A percentile compares a stretch with the other conserved stretches of the same genome.
These are phyloP conservation scores for Eumerus sabulonum DNA, from an alignment of 2,888 invertebrate species.

Conservation along the genomic window DNA sequence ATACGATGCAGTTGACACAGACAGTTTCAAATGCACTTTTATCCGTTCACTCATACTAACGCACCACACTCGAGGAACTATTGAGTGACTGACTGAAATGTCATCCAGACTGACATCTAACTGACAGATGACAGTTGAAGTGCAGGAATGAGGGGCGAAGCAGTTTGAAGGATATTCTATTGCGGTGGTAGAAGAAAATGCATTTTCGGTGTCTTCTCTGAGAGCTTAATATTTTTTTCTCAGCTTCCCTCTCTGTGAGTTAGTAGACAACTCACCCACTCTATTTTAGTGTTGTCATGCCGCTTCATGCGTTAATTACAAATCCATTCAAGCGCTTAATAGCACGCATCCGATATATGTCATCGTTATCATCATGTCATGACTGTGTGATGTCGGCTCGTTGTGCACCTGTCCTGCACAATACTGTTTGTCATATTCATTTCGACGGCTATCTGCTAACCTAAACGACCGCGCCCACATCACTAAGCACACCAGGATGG, in stretches of 20 bases:
- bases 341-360: conserved; percentile 62
- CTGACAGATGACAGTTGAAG: conserved; percentile 57
- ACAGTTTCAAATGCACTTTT: conserved; percentile 65
- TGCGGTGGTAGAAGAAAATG: conserved; percentile 23
- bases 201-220: too few species aligned
- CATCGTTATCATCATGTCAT: conserved; percentile 64
- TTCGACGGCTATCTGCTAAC: conserved; percentile 29
- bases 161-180: conserved; percentile 61
- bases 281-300: conserved; percentile 20
- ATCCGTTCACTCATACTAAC: conserved; percentile 27
- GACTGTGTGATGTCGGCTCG: conserved; percentile 44
- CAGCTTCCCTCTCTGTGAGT: conserved; percentile 23
- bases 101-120: conserved; percentile 56
- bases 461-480: conserved; percentile 52
- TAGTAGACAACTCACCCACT: too few species aligned
- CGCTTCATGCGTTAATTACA: conserved; percentile 64
- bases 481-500: not conserved
- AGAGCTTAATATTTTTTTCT: too few species aligned
- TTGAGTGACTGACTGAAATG: conserved; percentile 65
- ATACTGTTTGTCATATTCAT: conserved; percentile 55
- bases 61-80: conserved; percentile 35
- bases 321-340: conserved; percentile 65
- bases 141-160: not conserved
- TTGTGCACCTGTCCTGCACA: conserved; percentile 61
- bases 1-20: conserved; percentile 63